Evolutionary conservation across 2,888 invertebrate genomes (phyloP).

Genomic region (Drosophila testacea): DNA sequence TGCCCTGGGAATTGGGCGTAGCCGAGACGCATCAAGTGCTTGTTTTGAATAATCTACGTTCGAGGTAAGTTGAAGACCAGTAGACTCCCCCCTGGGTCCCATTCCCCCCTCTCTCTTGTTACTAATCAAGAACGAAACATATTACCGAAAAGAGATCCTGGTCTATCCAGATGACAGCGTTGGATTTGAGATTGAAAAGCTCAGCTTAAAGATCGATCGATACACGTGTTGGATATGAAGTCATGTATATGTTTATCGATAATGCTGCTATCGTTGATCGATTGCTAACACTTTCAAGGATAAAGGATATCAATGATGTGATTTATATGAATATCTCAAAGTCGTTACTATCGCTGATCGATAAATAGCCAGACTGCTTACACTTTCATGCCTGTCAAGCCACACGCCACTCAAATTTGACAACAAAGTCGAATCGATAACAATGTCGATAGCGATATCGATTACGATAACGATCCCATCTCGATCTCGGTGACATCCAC

Average conservation of each 20-base stretch:
- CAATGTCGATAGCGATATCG: slow-evolving; percentile 23
- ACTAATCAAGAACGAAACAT: slow-evolving; percentile 82
- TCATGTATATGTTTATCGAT: slow-evolving; percentile 16
- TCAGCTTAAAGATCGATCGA: slow-evolving; percentile 5
- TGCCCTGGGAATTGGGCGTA: slow-evolving; percentile 99
- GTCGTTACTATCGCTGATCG: not conserved
- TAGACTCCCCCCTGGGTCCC: slow-evolving; percentile 53
- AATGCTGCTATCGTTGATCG: slow-evolving; percentile 11
- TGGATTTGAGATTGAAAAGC: slow-evolving; percentile 56
- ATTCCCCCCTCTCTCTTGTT: slow-evolving; percentile 64
- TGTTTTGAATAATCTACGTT: slow-evolving; percentile 95
- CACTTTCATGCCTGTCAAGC: slow-evolving; percentile 1
- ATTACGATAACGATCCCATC: slow-evolving; percentile 23
- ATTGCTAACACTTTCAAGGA: not conserved
- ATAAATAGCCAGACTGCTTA: slow-evolving; percentile 49
- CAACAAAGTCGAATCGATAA: not conserved
- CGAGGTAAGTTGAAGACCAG: slow-evolving; percentile 85
- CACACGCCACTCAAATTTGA: slow-evolving; percentile 41
- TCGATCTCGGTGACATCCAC: slow-evolving; percentile 66
- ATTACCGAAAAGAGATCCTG: slow-evolving; percentile 83
- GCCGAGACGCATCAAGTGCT: slow-evolving; percentile 99
- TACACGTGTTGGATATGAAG: slow-evolving; percentile 17
- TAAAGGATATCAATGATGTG: not conserved
- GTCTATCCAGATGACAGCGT: slow-evolving; percentile 84
- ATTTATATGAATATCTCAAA: not conserved